phyloP scores from a whole-genome alignment of 2,888 invertebrate genomes.

The Drosophila hamatofila region DNA sequence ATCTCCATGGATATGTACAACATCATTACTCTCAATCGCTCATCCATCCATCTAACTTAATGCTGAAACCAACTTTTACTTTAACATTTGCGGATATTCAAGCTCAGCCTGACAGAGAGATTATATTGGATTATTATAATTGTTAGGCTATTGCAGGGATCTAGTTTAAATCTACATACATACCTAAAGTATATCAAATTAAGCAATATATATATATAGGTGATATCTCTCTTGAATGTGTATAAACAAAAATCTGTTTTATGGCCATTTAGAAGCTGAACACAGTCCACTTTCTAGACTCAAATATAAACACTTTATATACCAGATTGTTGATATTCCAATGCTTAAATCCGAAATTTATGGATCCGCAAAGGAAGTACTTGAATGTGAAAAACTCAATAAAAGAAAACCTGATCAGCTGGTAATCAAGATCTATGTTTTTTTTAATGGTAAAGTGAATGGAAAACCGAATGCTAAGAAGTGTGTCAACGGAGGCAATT shows the following conservation, averaged over 20 bases:
- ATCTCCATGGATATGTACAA: no score
- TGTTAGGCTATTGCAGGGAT: no score
- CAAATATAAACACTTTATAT: background rate
- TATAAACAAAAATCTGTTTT: background rate
- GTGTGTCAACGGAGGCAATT: constrained; percentile 58
- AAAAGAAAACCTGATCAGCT: background rate
- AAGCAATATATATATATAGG: no score
- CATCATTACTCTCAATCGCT: no score
- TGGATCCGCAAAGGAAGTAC: constrained; percentile 6
- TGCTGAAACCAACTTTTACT: no score
- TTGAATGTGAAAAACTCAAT: background rate
- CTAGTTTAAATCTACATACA: no score
- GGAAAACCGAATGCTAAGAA: constrained; percentile 27
- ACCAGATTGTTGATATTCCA: background rate
- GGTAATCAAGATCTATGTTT: background rate
- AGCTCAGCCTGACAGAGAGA: no score
- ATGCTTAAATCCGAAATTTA: background rate
- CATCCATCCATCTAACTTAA: no score
- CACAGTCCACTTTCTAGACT: no score
- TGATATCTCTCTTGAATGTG: background rate
- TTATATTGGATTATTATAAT: no score
- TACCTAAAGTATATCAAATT: no score
- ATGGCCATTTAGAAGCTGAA: background rate
- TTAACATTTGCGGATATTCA: no score
- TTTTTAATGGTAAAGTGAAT: constrained; percentile 15